Conservation (phyloP, 2,888 invertebrate genomes). For the Tipula lateralis region DNA sequence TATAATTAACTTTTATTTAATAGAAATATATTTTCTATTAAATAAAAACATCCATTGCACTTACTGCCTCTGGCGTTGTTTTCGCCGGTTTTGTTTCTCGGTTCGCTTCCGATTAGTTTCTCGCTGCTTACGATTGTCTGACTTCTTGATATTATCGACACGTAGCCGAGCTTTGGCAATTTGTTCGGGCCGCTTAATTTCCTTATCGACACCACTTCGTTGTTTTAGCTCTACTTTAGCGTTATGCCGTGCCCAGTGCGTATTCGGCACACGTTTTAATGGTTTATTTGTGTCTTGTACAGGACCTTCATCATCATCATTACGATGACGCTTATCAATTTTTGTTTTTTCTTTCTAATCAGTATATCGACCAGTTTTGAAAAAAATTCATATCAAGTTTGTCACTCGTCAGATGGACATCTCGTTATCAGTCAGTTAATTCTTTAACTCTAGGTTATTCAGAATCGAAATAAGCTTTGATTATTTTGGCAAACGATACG, state of each 20-base stretch:
- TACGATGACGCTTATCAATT: conserved; percentile 45
- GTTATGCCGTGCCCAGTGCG: conserved; percentile 68
- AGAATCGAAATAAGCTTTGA: too few species aligned
- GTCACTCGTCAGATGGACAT: too few species aligned
- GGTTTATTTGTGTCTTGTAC: conserved; percentile 35
- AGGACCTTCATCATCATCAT: conserved; percentile 42
- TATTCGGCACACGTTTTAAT: conserved; percentile 53
- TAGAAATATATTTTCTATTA: too few species aligned
- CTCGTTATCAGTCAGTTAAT: too few species aligned
- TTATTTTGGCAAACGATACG: too few species aligned
- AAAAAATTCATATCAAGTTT: too few species aligned
- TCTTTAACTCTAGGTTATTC: too few species aligned
- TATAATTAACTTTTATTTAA: too few species aligned
- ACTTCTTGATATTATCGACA: conserved; percentile 56
- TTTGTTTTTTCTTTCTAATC: conserved; percentile 76
- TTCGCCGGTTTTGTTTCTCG: conserved; percentile 37
- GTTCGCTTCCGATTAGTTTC: background rate
- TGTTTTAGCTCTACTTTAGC: conserved; percentile 62
- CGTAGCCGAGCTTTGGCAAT: conserved; percentile 66
- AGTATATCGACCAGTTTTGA: conserved; percentile 82
- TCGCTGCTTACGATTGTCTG: conserved; percentile 41
- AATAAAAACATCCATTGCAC: too few species aligned
- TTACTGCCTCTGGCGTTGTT: conserved; percentile 41
- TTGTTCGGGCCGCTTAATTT: conserved; percentile 69
- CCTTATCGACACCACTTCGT: conserved; percentile 51